These are phyloP conservation scores for Isotomurus palustris DNA, from an alignment of 2,888 invertebrate genomes.

Conservation along the genomic window DNA sequence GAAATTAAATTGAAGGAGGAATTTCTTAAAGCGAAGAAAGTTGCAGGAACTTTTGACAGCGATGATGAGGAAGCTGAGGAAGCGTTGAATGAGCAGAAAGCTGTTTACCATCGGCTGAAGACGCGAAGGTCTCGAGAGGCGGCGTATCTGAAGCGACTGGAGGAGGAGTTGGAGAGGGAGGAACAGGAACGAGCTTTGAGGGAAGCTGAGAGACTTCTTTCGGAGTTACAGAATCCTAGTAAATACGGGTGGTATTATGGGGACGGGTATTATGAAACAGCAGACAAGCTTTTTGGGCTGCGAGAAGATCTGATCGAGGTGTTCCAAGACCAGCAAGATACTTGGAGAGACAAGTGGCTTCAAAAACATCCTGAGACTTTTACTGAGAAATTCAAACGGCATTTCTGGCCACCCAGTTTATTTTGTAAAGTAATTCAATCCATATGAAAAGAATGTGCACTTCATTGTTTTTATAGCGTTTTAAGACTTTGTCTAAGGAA, in stretches of 20 bases:
- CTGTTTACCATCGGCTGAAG: conserved; percentile 10
- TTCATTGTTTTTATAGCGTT: neutral
- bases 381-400: conserved; percentile 21
- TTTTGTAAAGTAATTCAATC: conserved; percentile 11
- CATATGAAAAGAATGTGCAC: neutral
- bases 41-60: neutral
- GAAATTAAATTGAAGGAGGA: conserved; percentile 17
- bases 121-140: conserved; percentile 19
- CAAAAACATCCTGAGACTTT: conserved; percentile 28
- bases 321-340: conserved; percentile 8
- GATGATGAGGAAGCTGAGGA: conserved; percentile 8
- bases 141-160: conserved; percentile 11
- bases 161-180: conserved; percentile 5
- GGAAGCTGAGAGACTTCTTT: conserved; percentile 16
- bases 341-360: conserved; percentile 20
- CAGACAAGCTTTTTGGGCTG: conserved; percentile 22
- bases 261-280: conserved; percentile 30
- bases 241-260: conserved; percentile 22
- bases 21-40: neutral
- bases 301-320: conserved; percentile 17
- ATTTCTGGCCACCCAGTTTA: conserved; percentile 31
- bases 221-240: conserved; percentile 26
- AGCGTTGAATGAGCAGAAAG: conserved; percentile 9
- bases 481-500: neutral
- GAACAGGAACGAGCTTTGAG: conserved; percentile 10